A percentile compares a stretch with the other conserved stretches of the same genome.
phyloP scores from a whole-genome alignment of 1,140 invertebrate genomes.

The Cherax quadricarinatus region DNA sequence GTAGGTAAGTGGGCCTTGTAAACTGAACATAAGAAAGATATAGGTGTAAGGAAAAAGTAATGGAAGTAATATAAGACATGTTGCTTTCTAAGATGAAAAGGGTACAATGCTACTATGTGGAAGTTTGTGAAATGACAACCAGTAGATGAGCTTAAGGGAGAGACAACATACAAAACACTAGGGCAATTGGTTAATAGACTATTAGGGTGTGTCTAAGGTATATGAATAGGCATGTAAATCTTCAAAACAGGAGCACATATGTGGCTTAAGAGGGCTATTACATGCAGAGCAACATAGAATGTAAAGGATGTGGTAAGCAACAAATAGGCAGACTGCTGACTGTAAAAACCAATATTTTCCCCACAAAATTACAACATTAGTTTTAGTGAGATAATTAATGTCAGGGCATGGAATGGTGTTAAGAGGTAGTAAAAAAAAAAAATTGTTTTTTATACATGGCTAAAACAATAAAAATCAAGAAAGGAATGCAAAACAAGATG shows the following conservation, averaged over 20 bases:
- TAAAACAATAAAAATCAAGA: background rate
- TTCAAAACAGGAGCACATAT: background rate
- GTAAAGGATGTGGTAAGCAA: background rate
- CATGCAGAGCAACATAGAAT: background rate
- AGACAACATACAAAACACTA: slow-evolving; percentile 22
- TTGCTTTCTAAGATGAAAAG: slow-evolving; percentile 6
- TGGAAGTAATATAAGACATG: background rate
- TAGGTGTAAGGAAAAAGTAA: slow-evolving; percentile 19
- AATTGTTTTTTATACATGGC: too few relatives aligned
- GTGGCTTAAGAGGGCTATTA: background rate
- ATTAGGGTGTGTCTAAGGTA: background rate
- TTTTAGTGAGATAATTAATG: background rate
- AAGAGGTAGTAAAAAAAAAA: background rate
- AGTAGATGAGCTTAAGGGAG: slow-evolving; percentile 18
- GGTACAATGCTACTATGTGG: slow-evolving; percentile 21
- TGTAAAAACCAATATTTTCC: background rate
- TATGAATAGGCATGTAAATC: slow-evolving; percentile 19
- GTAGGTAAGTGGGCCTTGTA: slow-evolving; percentile 14
- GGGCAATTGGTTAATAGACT: slow-evolving; percentile 20
- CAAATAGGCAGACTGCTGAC: background rate
- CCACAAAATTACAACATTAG: background rate
- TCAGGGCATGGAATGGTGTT: background rate
- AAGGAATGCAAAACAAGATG: background rate
- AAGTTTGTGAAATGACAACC: slow-evolving; percentile 10
- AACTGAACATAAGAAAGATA: slow-evolving; percentile 18